Percentiles rank a stretch among this genome's conserved stretches.
Evolutionary conservation across 2,888 invertebrate genomes (phyloP).

Genomic region (Amiota communis): DNA sequence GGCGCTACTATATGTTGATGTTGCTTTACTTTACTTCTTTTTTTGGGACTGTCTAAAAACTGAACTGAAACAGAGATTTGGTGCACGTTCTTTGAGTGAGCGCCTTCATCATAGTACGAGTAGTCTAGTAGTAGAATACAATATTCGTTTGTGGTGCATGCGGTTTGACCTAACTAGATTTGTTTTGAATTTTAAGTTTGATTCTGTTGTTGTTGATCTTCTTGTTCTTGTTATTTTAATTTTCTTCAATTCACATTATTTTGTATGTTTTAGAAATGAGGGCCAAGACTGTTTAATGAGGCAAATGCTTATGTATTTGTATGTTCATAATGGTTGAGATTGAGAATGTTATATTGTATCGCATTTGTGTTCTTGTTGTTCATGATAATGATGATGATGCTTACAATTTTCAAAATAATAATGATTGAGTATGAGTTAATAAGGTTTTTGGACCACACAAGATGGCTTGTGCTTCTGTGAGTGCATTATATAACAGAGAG

Average conservation of each 20-base stretch:
- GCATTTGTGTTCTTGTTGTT: too few species aligned
- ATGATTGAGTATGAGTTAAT: neutral
- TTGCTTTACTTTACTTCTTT: neutral
- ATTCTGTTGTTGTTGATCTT: neutral
- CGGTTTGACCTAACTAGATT: constrained; percentile 28
- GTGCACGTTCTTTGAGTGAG: neutral
- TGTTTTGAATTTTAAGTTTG: neutral
- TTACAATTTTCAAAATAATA: neutral
- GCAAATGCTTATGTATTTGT: neutral
- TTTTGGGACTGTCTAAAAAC: constrained; percentile 18
- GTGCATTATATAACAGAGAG: too few species aligned
- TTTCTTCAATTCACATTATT: neutral
- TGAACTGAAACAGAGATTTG: constrained; percentile 2
- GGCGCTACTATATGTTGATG: neutral
- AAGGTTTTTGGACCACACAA: constrained; percentile 17
- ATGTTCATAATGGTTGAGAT: neutral
- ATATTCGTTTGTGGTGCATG: constrained; percentile 11
- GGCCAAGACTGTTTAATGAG: constrained; percentile 5
- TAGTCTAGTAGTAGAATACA: neutral
- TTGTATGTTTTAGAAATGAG: neutral
- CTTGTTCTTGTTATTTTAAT: constrained; percentile 1
- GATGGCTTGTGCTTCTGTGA: neutral
- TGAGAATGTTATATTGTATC: neutral
- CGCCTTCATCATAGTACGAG: neutral
- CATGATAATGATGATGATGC: constrained; percentile 1